A percentile compares a stretch with the other conserved stretches of the same genome.
Conservation (phyloP, 1,140 invertebrate species). For the Diabrotica virgifera region DNA sequence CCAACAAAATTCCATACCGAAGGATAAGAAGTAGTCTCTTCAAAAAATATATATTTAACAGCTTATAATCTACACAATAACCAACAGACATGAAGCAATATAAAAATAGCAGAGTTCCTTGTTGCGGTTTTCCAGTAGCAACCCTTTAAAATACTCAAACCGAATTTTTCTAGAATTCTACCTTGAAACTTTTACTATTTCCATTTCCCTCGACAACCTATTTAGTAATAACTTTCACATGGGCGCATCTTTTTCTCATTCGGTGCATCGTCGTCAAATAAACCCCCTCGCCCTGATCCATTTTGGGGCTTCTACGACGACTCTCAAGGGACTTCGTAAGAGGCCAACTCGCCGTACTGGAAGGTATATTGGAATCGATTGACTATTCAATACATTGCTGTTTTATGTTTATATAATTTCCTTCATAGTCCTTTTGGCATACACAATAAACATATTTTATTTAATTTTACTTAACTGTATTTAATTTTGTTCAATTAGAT, state of each 20-base stretch:
- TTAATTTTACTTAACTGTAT: no score
- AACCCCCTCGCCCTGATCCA: conserved; percentile 12
- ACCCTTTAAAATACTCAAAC: not conserved
- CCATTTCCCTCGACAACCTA: conserved; percentile 1
- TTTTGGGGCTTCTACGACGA: conserved; percentile 9
- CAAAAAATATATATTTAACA: no score
- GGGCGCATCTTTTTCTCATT: conserved; percentile 15
- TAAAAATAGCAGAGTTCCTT: no score
- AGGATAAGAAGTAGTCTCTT: no score
- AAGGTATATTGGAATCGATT: conserved; percentile 36
- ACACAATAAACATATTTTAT: no score
- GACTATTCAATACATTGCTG: conserved; percentile 31
- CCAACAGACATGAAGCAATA: no score
- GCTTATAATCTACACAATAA: no score
- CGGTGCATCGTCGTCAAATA: conserved; percentile 11
- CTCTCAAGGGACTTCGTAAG: conserved; percentile 24
- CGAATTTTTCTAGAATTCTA: not conserved
- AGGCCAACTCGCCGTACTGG: conserved; percentile 23
- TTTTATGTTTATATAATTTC: conserved; percentile 37
- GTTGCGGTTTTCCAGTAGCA: no score
- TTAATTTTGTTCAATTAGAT: no score
- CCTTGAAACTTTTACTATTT: not conserved
- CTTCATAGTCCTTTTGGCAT: conserved; percentile 8
- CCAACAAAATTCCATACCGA: no score
- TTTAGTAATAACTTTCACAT: conserved; percentile 21